phyloP scores from a whole-genome alignment of 1,140 invertebrate species.

The Danaus melanippus region DNA sequence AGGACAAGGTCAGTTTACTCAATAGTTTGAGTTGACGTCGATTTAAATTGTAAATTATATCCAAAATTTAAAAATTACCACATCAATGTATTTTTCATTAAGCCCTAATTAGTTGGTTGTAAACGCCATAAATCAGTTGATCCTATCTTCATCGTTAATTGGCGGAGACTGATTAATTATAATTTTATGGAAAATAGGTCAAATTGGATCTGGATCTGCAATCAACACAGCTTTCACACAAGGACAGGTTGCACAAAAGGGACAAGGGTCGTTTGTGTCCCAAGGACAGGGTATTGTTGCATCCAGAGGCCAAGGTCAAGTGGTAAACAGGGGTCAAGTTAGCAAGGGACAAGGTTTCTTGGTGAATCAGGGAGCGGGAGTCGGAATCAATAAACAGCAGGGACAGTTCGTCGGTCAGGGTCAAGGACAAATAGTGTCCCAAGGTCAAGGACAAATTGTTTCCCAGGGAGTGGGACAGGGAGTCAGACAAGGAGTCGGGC shows the following conservation, averaged over 20 bases:
- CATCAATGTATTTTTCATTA: too few species aligned
- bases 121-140: too few species aligned
- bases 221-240: conserved; percentile 9
- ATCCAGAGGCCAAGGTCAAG: conserved; percentile 8
- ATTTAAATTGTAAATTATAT: background rate
- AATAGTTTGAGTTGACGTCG: background rate
- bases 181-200: conserved; percentile 7
- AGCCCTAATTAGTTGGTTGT: too few species aligned
- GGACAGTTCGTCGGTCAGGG: conserved; percentile 14
- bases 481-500: conserved; percentile 13
- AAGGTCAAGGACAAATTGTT: conserved; percentile 17
- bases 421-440: conserved; percentile 15
- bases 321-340: conserved; percentile 5
- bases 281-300: conserved; percentile 14
- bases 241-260: conserved; percentile 14
- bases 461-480: conserved; percentile 17
- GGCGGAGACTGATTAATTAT: too few species aligned
- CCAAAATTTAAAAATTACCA: background rate
- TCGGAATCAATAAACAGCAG: conserved; percentile 9
- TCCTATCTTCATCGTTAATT: too few species aligned
- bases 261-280: conserved; percentile 12
- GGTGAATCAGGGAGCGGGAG: conserved; percentile 15
- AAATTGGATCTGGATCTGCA: conserved; percentile 15
- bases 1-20: conserved; percentile 22
- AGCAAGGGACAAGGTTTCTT: conserved; percentile 17